phyloP scores from a whole-genome alignment of 2,888 invertebrate genomes.

The Agrotis segetum region DNA sequence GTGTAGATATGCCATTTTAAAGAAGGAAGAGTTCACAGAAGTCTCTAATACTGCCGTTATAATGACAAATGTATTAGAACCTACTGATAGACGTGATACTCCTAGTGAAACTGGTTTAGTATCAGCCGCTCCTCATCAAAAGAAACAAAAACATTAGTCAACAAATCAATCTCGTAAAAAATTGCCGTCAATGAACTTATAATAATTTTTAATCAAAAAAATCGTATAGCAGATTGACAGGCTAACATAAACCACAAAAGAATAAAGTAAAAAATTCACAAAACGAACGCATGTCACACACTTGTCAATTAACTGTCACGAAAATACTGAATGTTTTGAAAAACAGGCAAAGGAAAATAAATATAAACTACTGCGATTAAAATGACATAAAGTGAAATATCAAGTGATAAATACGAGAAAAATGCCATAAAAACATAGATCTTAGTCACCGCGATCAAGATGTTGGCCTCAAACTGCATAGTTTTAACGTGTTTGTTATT shows the following conservation, averaged over 20 bases:
- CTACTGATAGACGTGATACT: background rate
- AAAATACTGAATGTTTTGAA: conserved; percentile 10
- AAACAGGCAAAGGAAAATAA: conserved; percentile 36
- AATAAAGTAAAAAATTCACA: conserved; percentile 71
- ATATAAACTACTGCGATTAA: conserved; percentile 25
- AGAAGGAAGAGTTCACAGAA: conserved; percentile 64
- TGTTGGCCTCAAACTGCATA: conserved; percentile 78
- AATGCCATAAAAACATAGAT: conserved; percentile 68
- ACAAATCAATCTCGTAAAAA: background rate
- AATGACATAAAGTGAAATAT: conserved; percentile 56
- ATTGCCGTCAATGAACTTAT: no score
- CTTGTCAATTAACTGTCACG: conserved; percentile 68
- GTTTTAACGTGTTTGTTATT: conserved; percentile 76
- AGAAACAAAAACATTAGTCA: background rate
- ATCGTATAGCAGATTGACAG: conserved; percentile 52
- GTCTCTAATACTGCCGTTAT: conserved; percentile 49
- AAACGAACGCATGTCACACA: conserved; percentile 69
- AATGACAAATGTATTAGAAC: conserved; percentile 1
- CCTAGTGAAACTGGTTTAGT: background rate
- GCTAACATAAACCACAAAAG: conserved; percentile 57
- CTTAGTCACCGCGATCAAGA: conserved; percentile 58
- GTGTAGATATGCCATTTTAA: conserved; percentile 81
- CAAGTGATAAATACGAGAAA: conserved; percentile 20
- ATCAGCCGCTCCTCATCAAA: background rate
- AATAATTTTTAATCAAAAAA: background rate